Evolutionary conservation across 2,797 vertebrate genomes (phyloP), one percentile per base, ranked within the genome.

Genomic region (Scolopax bukidnonensis): DNA sequence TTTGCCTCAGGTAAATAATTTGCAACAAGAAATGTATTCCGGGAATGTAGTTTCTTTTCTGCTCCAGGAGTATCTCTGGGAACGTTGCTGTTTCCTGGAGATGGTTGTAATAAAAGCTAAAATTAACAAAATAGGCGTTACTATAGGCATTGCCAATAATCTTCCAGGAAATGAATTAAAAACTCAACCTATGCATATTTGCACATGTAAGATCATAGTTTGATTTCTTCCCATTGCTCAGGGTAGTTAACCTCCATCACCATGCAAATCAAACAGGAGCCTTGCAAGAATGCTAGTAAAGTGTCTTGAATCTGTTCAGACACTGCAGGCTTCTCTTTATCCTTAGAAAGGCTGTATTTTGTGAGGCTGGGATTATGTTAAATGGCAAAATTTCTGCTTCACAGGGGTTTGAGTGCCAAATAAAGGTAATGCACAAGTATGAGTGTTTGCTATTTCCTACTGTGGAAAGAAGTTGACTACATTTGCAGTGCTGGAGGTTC

Each of bases 401-500:
- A 73, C 89, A 21, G 60, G 57, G 73, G 47, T 87, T 69, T 76
- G 78, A 86, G 78, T 92, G 95, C 94, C 96, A 97, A 95, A 93
- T 86, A 95, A 95, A 96, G 92, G 96, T 95, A 97, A 96, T 71
- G 90, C 43, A 95, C 92, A 94, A 95, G 86, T 76, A 93, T 7
- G 88, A 81, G 94, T 95, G 94, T 93, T 96, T 95, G 81, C 93
- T 96, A 51, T 93, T 96, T 91, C 94, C 90, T 4, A 0, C 89
- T 86, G 79, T 79, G 43, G 86, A 84, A 91, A 69, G 85, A 89
- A 94, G 87, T 96, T 92, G 92, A 94, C 95, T 96, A 69, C 93
- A 96, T 96, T 96, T 89, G 82, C 90, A 84, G 54, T 89, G 84
- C 89, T 94, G 94, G 90, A 93, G 96, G 82, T 95, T 97, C 96